Conservation (phyloP, 2,113 vertebrate species). For the Amblyornis subalaris region DNA sequence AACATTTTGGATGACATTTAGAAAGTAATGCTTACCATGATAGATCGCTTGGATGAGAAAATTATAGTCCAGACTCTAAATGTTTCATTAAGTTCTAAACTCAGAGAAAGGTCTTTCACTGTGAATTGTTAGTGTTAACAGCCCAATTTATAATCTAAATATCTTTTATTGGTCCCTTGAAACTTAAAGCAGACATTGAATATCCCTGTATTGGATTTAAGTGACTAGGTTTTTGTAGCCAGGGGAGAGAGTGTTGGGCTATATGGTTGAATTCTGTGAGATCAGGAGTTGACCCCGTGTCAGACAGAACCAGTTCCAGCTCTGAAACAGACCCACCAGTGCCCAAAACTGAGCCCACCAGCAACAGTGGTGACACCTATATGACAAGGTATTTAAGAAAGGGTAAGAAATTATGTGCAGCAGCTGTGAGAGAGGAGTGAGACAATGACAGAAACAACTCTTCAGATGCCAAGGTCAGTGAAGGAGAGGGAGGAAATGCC, state of each 20-base stretch:
- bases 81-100: background rate
- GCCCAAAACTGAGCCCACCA: background rate
- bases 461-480: background rate
- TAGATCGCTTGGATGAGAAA: background rate
- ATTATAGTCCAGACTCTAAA: background rate
- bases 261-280: background rate
- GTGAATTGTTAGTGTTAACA: background rate
- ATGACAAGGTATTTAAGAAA: background rate
- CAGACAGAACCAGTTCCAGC: background rate
- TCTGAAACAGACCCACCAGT: background rate
- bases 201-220: background rate
- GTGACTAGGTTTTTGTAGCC: background rate
- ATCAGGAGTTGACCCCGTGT: background rate
- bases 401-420: background rate
- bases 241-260: rapidly evolving
- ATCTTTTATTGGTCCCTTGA: background rate
- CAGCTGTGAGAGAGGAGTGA: background rate
- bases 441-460: background rate
- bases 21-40: background rate
- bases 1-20: background rate
- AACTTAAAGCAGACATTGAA: background rate
- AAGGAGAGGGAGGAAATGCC: background rate
- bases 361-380: rapidly evolving
- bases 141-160: background rate
- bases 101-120: background rate